phyloP scores from a whole-genome alignment of 2,113 vertebrate species.

The Thamnophis sirtalis region DNA sequence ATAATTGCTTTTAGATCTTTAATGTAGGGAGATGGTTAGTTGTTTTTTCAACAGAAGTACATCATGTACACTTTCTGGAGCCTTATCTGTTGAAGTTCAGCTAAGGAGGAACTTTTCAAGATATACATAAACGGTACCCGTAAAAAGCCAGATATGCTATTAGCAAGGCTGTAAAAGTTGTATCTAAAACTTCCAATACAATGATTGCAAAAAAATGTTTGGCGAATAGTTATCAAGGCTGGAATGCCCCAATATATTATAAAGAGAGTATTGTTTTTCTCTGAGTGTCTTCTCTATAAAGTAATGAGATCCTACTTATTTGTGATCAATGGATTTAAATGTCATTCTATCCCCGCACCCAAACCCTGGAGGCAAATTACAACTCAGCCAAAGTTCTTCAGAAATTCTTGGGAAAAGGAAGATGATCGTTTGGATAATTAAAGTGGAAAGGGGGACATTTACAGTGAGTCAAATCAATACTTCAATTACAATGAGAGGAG shows the following conservation, averaged over 20 bases:
- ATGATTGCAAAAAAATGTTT: not conserved
- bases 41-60: not conserved
- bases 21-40: not conserved
- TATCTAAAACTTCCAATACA: not conserved
- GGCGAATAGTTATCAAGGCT: too few species aligned
- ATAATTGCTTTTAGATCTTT: not conserved
- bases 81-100: not conserved
- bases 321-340: not conserved
- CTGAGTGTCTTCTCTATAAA: not conserved
- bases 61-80: not conserved
- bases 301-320: not conserved
- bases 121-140: not conserved
- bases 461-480: not conserved
- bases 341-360: not conserved
- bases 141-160: not conserved
- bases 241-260: not conserved
- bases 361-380: not conserved
- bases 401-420: not conserved
- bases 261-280: not conserved
- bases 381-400: not conserved
- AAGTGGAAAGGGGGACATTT: not conserved
- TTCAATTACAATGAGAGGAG: not conserved
- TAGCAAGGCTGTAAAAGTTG: not conserved
- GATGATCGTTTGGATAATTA: not conserved
- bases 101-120: not conserved